Percentiles rank a stretch among this genome's conserved stretches.
phyloP scores from a whole-genome alignment of 2,797 vertebrate species.

The Gallinago solitaria region DNA sequence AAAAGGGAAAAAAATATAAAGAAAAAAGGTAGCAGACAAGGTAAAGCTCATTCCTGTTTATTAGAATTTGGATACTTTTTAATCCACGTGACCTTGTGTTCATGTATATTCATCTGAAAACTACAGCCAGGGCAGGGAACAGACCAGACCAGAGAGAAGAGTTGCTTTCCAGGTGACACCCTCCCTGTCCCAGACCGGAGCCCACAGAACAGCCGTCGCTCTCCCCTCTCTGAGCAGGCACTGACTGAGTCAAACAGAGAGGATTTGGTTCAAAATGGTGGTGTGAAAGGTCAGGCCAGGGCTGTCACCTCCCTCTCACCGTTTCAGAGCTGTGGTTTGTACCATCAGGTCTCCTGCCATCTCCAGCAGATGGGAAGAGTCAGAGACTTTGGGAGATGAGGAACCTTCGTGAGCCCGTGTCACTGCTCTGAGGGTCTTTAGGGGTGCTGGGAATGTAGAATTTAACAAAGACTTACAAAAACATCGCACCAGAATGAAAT shows the following conservation, averaged over 20 bases:
- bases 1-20: too few species aligned
- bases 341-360: background rate
- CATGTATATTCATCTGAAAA: background rate
- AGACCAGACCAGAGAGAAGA: background rate
- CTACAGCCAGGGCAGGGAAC: background rate
- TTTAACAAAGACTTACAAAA: background rate
- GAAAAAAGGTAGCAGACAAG: background rate
- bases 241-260: background rate
- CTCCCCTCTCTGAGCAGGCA: background rate
- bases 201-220: background rate
- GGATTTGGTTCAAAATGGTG: background rate
- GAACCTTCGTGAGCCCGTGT: background rate
- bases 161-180: background rate
- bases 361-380: background rate
- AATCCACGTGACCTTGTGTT: background rate
- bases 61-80: background rate
- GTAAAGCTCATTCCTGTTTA: background rate
- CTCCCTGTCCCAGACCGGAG: background rate
- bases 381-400: background rate
- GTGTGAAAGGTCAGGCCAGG: background rate
- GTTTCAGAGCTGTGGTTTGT: background rate
- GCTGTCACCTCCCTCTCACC: background rate
- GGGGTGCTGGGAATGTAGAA: background rate
- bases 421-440: background rate
- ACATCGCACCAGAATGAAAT: background rate